Evolutionary conservation across 92 coral and sea anemone species (phyloP), one percentile per base, ranked within the genome.

Genomic region (Paramuricea clavata): DNA sequence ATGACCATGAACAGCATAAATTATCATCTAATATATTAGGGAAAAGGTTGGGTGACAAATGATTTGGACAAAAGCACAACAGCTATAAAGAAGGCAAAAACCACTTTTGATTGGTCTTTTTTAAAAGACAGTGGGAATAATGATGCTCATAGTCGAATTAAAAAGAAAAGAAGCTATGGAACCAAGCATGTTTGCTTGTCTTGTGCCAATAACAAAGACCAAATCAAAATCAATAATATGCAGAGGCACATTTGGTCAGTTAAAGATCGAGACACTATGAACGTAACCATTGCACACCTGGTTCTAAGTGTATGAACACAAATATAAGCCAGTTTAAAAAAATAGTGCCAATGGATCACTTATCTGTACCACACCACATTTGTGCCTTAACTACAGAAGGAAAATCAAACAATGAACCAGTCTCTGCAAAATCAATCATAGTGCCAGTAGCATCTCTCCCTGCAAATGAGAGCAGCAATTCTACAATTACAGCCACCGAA

Each of bases 161-260:
- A 65, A 65, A 65, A 65, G 33, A 65, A 65, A 26, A 65, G 73
- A 65, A 65, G 8, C 73, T 65, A 65, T 26, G 73, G 73, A n/a
- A 26, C 28, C 33, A 65, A 65, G 73, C 73, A 65, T 65, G 78
- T 72, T 72, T 72, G 78, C 32, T 72, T 72, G 56, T 34, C 32
- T 17, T 72, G 78, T 72, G 78, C 54, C 26, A 72, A 72, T 35
- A 36, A 72, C 56, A 27, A 72, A 39, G 54, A 36, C 78, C 26
- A 36, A 72, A 25, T 35, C 50, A n/a, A 72, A 34, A 43, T 17
- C 78, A 72, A 72, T 72, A 35, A 15, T 72, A 35, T 72, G 52
- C 78, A 17, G 78, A 35, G 78, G 78, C 56, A 43, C 52, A 43
- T 19, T 35, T n/a, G 23, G 36, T 19, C 78, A 72, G 56, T 35